phyloP scores from a whole-genome alignment of 2,113 vertebrate species.

The Macaca mulatta region DNA sequence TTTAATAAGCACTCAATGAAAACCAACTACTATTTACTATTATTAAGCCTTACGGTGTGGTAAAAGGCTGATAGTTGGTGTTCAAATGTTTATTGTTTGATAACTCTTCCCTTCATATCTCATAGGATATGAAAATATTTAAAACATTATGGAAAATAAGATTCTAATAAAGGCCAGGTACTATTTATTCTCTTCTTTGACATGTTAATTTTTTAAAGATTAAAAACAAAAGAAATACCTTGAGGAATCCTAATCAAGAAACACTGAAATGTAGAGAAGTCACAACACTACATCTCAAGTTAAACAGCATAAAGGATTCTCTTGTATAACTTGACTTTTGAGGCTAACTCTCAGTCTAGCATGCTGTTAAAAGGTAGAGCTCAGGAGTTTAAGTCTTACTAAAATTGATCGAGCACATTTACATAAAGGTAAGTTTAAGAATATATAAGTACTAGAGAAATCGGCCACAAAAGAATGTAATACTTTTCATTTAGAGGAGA shows the following conservation, averaged over 20 bases:
- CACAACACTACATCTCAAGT: neutral
- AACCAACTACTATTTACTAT: neutral
- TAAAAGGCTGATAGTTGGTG: neutral
- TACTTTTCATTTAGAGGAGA: neutral
- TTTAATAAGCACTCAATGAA: neutral
- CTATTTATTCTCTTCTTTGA: neutral
- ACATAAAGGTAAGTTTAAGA: slow-evolving; percentile 14
- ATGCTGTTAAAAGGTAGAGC: neutral
- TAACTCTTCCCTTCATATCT: neutral
- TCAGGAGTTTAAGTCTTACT: neutral
- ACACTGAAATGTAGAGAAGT: neutral
- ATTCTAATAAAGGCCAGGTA: neutral
- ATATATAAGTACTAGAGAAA: neutral
- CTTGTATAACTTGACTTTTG: slow-evolving; percentile 28
- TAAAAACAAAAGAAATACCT: neutral
- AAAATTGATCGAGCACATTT: neutral
- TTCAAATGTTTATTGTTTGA: neutral
- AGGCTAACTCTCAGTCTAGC: neutral
- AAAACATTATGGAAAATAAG: slow-evolving; percentile 5
- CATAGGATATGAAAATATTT: neutral
- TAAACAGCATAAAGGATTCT: slow-evolving; percentile 1
- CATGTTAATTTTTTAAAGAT: neutral
- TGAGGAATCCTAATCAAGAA: neutral
- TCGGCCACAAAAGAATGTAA: neutral
- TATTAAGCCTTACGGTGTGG: neutral